These are phyloP conservation scores for Phlogophora meticulosa DNA, from an alignment of 2,888 invertebrate species.

Conservation along the genomic window DNA sequence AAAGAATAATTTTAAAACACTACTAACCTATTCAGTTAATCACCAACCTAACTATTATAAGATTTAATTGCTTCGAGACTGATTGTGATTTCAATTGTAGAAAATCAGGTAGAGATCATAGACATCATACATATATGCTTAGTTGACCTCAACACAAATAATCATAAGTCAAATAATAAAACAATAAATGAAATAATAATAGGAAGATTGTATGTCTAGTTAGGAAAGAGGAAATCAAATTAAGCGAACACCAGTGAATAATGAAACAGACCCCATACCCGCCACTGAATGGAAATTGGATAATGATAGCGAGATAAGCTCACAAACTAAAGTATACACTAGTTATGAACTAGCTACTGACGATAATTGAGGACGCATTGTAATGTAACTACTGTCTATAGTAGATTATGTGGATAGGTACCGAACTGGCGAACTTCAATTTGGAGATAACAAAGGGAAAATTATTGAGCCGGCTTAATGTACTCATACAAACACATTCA, in stretches of 20 bases:
- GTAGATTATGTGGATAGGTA: conserved; percentile 37
- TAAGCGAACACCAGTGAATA: conserved; percentile 54
- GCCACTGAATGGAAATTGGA: conserved; percentile 61
- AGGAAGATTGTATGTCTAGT: conserved; percentile 30
- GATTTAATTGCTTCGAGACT: neutral
- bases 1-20: conserved; percentile 2
- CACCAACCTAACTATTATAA: neutral
- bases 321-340: conserved; percentile 52
- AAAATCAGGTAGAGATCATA: conserved; percentile 6
- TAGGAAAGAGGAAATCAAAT: conserved; percentile 52
- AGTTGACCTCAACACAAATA: conserved; percentile 21
- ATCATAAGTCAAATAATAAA: conserved; percentile 31
- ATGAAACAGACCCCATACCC: conserved; percentile 57
- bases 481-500: conserved; percentile 45
- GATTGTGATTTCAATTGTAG: conserved; percentile 1
- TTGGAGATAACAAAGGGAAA: conserved; percentile 67
- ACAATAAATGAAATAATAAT: conserved; percentile 38
- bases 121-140: neutral
- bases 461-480: conserved; percentile 60
- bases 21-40: neutral
- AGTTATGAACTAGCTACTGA: conserved; percentile 57
- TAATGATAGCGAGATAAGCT: conserved; percentile 59
- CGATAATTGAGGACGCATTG: conserved; percentile 61
- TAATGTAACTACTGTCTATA: conserved; percentile 49
- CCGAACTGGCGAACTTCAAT: conserved; percentile 62